Evolutionary conservation across 64 coral and sea anemone genomes (phyloP), one percentile per base, ranked within the genome.

Genomic region (Montipora sp.): DNA sequence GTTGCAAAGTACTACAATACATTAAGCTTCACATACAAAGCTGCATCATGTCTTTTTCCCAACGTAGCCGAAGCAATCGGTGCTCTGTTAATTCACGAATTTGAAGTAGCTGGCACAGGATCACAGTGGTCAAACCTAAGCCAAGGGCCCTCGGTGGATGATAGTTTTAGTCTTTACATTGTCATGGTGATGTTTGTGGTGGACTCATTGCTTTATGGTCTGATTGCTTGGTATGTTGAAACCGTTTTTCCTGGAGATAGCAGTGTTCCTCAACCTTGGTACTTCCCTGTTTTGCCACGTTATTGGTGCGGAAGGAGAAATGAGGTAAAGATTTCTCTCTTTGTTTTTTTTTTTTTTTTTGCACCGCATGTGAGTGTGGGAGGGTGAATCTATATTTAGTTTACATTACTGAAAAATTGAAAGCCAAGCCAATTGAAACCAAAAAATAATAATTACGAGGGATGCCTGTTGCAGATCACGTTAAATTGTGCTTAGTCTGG

Each of bases 151-250:
- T 99, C 98, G 66, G 90, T 96, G 22, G 98, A 99, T 81, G 98
- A 99, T 66, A 78, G 73, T 20, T 88, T 99, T 58, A 87, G 94
- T 13, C 75, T 99, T 51, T 79, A 74, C 24, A 60, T 83, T 84
- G 98, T 99, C 16, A 55, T 99, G 23, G n/a, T 89, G 45, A 99
- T 99, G 98, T 91, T 96, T 91, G 68, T 96, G 48, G 92, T 77
- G 22, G 94, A 96, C 58, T 87, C 87, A 9, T 51, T 92, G 6
- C 51, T 99, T 27, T 99, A 99, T 78, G 98, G 98, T 83, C 18
- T 99, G 11, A 78, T 99, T 66, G 91, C 89, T 51, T 99, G 98
- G 98, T 99, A 99, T 79, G 58, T 99, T 18, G 98, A 99, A 53
- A 84, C 94, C 15, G 92, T 99, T 3, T 99, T 94, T 75, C 98